Conservation (phyloP, 2,797 vertebrate genomes). For the Perodicticus potto region DNA sequence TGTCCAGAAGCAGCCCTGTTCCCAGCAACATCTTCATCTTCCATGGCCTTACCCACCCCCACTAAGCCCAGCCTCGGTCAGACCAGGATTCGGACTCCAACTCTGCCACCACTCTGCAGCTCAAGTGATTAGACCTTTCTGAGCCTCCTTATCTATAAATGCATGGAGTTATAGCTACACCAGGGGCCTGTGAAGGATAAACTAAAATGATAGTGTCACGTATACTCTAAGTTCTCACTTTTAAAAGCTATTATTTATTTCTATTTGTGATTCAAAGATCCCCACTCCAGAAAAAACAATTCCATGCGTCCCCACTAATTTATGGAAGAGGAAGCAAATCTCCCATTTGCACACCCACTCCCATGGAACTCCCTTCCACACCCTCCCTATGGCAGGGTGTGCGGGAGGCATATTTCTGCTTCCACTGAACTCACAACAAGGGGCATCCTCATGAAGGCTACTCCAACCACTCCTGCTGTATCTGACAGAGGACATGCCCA, state of each 20-base stretch:
- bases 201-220: not conserved
- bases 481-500: not conserved
- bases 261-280: not conserved
- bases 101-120: not conserved
- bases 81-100: not conserved
- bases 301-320: not conserved
- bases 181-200: not conserved
- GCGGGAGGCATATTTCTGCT: not conserved
- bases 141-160: not conserved
- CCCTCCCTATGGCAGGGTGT: not conserved
- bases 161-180: not conserved
- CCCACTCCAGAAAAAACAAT: not conserved
- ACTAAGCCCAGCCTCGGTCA: not conserved
- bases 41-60: not conserved
- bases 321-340: not conserved
- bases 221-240: not conserved
- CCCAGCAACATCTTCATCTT: not conserved
- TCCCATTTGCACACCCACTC: not conserved
- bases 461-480: not conserved
- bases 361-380: not conserved
- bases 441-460: not conserved
- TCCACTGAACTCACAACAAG: conserved; percentile 21
- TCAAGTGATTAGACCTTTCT: not conserved
- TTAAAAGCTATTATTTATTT: not conserved
- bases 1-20: not conserved